phyloP scores from a whole-genome alignment of 2,113 vertebrate genomes.

The Amphilophus citrinellus region DNA sequence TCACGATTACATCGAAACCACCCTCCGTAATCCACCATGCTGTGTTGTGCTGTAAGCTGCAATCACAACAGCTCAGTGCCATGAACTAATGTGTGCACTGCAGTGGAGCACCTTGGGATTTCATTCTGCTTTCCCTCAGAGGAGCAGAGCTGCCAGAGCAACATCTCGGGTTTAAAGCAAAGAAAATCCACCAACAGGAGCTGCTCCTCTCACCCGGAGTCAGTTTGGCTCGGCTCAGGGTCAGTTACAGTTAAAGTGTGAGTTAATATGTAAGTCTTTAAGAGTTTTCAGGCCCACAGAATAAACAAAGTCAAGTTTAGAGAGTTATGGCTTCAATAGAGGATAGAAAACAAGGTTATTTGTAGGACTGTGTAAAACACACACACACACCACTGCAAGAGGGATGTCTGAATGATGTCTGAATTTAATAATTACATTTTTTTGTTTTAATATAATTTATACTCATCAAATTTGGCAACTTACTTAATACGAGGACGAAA shows the following conservation, averaged over 20 bases:
- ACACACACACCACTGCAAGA: background rate
- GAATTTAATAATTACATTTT: background rate
- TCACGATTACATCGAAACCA: background rate
- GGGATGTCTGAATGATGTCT: background rate
- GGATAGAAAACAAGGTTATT: slow-evolving; percentile 34
- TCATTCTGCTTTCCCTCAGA: slow-evolving; percentile 34
- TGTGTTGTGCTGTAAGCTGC: background rate
- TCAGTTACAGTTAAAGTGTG: slow-evolving; percentile 12
- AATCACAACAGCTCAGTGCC: slow-evolving; percentile 9
- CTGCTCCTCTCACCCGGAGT: background rate
- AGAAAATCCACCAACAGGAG: background rate
- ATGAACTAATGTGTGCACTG: background rate
- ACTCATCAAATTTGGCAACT: background rate
- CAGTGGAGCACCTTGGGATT: slow-evolving; percentile 28
- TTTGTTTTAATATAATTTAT: background rate
- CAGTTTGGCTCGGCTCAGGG: background rate
- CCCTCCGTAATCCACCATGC: background rate
- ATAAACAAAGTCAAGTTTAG: slow-evolving; percentile 27
- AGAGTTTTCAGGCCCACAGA: slow-evolving; percentile 9
- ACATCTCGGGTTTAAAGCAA: background rate
- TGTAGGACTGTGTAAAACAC: background rate
- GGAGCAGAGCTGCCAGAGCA: slow-evolving; percentile 37
- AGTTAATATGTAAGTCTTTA: slow-evolving; percentile 63
- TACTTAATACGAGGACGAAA: background rate
- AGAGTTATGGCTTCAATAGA: background rate